Base-by-base conservation (phyloP, 2,888 invertebrate genomes). In the Cantharis rufa region DNA sequence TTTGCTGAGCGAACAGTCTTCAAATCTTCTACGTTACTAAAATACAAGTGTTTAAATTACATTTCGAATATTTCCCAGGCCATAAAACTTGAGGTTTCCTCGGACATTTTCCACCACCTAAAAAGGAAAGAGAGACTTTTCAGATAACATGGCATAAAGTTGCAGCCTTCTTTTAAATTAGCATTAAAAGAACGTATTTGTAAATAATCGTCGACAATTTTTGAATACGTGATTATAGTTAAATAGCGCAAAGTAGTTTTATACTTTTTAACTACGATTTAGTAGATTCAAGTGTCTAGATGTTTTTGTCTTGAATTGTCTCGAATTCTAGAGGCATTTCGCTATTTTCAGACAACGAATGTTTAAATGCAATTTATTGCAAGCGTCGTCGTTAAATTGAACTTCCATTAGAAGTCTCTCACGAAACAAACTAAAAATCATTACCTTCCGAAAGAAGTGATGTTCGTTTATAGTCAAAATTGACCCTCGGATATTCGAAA, bases 41-140 rank as follows among this genome's bases (percentile, higher is more conserved):
- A 76, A 76, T 76, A 76, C 75, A 76, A 76, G 75, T 76, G 75
- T 69, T 72, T 76, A 75, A 75, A 75, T 72, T 76, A 75, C 71
- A 68, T 71, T 75, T 71, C 70, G 64, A 70, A 74, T 66, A 70
- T 74, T 70, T 74, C 28, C 70, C 63, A 15, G 63, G 70, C 21
- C 64, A 21, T n/a, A 66, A 66, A 66, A 66, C 21, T 66, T 66
- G 64, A 66, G 64, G 64, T 66, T 66, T 66, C 21, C 24, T 66
- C 13, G 64, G 64, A 66, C 64, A 66, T 21, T 66, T 66, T 66
- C 16, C 13, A 24, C 24, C 15, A 15, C 63, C 16, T 13, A 66
- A 66, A 21, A 66, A 15, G 11, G 64, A 66, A 21, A 24, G 64
- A n/a, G 16, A 61, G 66, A 24, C 68, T 71, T 75, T 75, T 69